A percentile compares a stretch with the other conserved stretches of the same genome.
Evolutionary conservation across 2,113 vertebrate genomes (phyloP).

Genomic region (Oryzias melastigma): DNA sequence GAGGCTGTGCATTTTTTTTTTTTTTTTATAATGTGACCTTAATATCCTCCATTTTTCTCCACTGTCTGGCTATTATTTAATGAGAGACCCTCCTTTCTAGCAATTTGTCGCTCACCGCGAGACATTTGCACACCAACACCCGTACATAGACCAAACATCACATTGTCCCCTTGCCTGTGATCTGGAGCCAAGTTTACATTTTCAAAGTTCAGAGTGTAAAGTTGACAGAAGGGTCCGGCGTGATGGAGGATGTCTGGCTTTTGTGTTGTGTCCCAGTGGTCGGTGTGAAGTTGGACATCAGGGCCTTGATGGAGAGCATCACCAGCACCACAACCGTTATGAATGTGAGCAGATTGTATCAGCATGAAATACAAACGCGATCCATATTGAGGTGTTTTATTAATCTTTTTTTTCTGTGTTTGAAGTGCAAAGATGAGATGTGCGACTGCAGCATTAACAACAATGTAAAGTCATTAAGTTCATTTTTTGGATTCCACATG

Average conservation of each 20-base stretch:
- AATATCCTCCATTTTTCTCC: constrained; percentile 1
- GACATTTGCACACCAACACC: constrained; percentile 39
- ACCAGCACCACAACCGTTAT: constrained; percentile 84
- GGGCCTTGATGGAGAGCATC: constrained; percentile 88
- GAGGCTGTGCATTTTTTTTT: constrained; percentile 15
- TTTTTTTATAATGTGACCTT: constrained; percentile 8
- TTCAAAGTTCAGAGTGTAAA: constrained; percentile 58
- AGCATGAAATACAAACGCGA: background rate
- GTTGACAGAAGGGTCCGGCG: constrained; percentile 57
- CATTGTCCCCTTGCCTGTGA: constrained; percentile 53
- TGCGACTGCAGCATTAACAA: constrained; percentile 89
- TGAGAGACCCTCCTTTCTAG: constrained; percentile 21
- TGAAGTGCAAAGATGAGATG: constrained; percentile 89
- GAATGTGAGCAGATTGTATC: constrained; percentile 79
- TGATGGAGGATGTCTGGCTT: constrained; percentile 64
- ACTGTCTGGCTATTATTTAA: constrained; percentile 28
- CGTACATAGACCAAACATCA: constrained; percentile 60
- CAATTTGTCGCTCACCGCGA: constrained; percentile 27
- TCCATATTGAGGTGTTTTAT: background rate
- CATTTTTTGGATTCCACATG: background rate
- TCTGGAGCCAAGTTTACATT: constrained; percentile 63
- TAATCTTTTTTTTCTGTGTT: constrained; percentile 28
- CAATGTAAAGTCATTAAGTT: constrained; percentile 76
- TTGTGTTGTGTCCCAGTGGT: constrained; percentile 83
- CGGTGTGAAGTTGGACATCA: constrained; percentile 89